These are phyloP conservation scores for Creontiades dilutus DNA, from an alignment of 2,888 invertebrate species.

Conservation along the genomic window DNA sequence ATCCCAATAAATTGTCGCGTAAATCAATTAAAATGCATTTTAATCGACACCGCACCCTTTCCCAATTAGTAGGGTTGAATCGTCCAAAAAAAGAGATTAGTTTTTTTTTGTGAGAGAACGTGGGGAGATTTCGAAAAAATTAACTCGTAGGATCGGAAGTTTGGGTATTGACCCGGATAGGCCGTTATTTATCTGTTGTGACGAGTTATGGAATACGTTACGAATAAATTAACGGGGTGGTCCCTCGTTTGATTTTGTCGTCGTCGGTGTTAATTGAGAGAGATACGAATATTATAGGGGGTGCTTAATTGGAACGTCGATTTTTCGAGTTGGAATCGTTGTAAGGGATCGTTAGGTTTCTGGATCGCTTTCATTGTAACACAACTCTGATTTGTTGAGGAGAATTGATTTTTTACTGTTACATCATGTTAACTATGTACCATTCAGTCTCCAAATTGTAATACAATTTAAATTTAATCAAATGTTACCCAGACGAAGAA, in stretches of 20 bases:
- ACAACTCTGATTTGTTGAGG: no score
- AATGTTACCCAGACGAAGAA: no score
- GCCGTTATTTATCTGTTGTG: slow-evolving; percentile 7
- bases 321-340: background rate
- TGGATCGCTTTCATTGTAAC: no score
- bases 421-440: no score
- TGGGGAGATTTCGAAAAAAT: background rate
- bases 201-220: slow-evolving; percentile 10
- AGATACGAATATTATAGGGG: background rate
- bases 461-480: no score
- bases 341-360: background rate
- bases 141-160: slow-evolving; percentile 10
- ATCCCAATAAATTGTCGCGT: background rate
- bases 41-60: slow-evolving; percentile 23
- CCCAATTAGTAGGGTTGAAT: background rate
- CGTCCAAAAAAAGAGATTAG: slow-evolving; percentile 26
- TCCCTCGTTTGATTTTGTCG: background rate
- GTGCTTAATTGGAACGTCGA: background rate
- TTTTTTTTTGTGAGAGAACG: background rate
- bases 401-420: no score
- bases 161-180: background rate
- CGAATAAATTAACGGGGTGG: slow-evolving; percentile 19
- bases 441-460: no score
- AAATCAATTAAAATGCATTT: slow-evolving; percentile 46
- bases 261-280: slow-evolving; percentile 39